A percentile compares a stretch with the other conserved stretches of the same genome.
Evolutionary conservation across 2,113 vertebrate genomes (phyloP).

Genomic region (Tyrannus savana): DNA sequence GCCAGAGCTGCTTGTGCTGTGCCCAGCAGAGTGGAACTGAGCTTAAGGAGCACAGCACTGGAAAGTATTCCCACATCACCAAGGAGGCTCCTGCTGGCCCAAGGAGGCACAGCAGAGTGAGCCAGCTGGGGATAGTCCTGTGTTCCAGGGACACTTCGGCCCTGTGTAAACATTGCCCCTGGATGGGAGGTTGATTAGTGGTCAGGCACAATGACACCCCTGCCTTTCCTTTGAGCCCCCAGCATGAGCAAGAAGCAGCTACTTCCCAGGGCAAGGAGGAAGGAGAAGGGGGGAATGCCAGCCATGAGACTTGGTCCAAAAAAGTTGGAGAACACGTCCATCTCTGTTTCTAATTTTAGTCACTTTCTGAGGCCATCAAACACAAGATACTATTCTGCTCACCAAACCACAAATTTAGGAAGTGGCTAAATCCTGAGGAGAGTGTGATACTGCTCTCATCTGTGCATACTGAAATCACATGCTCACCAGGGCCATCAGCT

Average conservation of each 20-base stretch:
- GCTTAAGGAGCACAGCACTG: neutral
- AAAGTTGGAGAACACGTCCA: neutral
- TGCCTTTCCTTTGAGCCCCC: neutral
- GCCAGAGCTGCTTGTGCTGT: neutral
- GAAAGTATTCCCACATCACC: neutral
- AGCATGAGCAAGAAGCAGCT: neutral
- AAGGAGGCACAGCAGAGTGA: neutral
- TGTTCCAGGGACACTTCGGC: neutral
- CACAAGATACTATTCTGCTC: neutral
- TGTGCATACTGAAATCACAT: neutral
- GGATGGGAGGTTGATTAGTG: neutral
- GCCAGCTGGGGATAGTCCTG: neutral
- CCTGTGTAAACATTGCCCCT: neutral
- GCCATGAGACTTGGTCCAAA: neutral
- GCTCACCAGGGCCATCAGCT: neutral
- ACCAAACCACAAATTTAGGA: slow-evolving; percentile 47
- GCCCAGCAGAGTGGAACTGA: neutral
- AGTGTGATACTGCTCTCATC: neutral
- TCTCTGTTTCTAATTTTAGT: slow-evolving; percentile 20
- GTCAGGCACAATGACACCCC: neutral
- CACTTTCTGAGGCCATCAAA: neutral
- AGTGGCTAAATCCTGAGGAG: slow-evolving; percentile 39
- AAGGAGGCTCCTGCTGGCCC: neutral
- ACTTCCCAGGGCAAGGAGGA: neutral
- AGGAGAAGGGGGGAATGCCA: neutral